Percentiles rank a stretch among this genome's conserved stretches.
phyloP scores from a whole-genome alignment of 2,797 vertebrate species.

The Pseudochaenichthys georgianus region DNA sequence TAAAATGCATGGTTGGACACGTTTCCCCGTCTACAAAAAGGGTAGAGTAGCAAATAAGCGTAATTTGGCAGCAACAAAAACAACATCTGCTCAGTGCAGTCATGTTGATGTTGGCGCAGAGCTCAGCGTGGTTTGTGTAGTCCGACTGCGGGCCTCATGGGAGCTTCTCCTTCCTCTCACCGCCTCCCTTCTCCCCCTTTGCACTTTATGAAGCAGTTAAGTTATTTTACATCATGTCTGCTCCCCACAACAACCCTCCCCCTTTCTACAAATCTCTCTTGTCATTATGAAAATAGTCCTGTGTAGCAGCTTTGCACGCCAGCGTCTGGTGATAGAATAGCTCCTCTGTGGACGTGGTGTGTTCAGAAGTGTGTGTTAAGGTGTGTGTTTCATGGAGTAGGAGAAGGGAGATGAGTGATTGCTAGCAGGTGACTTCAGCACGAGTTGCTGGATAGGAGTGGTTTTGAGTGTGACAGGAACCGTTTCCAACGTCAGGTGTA shows the following conservation, averaged over 20 bases:
- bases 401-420: constrained; percentile 71
- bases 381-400: constrained; percentile 52
- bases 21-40: constrained; percentile 63
- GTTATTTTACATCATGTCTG: constrained; percentile 83
- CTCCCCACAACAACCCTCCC: constrained; percentile 61
- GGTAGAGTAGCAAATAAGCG: constrained; percentile 44
- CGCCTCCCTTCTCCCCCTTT: constrained; percentile 8
- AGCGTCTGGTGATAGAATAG: constrained; percentile 69
- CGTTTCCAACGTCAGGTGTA: constrained; percentile 60
- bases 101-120: constrained; percentile 76
- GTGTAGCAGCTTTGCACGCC: constrained; percentile 69
- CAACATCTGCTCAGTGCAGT: constrained; percentile 61
- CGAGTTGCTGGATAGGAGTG: constrained; percentile 40
- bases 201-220: constrained; percentile 78
- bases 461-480: constrained; percentile 51
- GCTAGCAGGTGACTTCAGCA: constrained; percentile 71
- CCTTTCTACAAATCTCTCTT: constrained; percentile 70
- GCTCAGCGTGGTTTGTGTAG: constrained; percentile 63
- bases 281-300: constrained; percentile 78
- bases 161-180: constrained; percentile 64
- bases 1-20: constrained; percentile 13
- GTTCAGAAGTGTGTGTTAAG: constrained; percentile 28
- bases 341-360: constrained; percentile 60
- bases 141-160: constrained; percentile 67
- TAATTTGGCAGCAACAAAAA: constrained; percentile 67